A percentile compares a stretch with the other conserved stretches of the same genome.
These are phyloP conservation scores for Lanistes nyassanus DNA, from an alignment of 1,140 invertebrate genomes.

Conservation along the genomic window DNA sequence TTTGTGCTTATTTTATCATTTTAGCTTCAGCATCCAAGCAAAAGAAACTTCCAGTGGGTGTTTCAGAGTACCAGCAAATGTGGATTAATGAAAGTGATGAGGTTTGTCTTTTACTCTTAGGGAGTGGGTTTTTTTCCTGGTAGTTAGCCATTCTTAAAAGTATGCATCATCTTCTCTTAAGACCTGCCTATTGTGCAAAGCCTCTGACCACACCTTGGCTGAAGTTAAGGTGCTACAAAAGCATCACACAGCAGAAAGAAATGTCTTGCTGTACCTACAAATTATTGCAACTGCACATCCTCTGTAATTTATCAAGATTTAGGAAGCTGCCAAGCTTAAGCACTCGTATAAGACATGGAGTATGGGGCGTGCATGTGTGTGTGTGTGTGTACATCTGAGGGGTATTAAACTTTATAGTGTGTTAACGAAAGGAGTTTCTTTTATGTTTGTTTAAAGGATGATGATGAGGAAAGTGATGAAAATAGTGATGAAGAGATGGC, in stretches of 20 bases:
- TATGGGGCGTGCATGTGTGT: too few relatives aligned
- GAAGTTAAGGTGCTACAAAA: too few relatives aligned
- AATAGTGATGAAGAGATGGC: constrained; percentile 47
- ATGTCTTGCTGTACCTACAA: too few relatives aligned
- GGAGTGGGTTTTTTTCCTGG: neutral
- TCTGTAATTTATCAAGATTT: too few relatives aligned
- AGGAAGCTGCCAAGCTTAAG: too few relatives aligned
- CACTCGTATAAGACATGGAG: too few relatives aligned
- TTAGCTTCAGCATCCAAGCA: constrained; percentile 59
- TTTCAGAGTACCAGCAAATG: constrained; percentile 95
- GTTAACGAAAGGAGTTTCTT: constrained; percentile 26
- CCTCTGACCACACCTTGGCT: too few relatives aligned
- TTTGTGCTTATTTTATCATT: constrained; percentile 27
- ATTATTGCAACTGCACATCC: too few relatives aligned
- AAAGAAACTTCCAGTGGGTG: constrained; percentile 89
- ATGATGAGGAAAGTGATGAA: constrained; percentile 33
- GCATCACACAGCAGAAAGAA: too few relatives aligned
- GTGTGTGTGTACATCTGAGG: neutral
- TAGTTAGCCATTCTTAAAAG: too few relatives aligned
- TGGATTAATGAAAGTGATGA: constrained; percentile 85
- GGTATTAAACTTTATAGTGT: neutral
- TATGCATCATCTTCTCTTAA: too few relatives aligned
- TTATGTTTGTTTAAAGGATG: constrained; percentile 21
- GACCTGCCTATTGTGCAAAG: too few relatives aligned
- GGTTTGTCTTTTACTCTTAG: constrained; percentile 20